Evolutionary conservation across 2,113 vertebrate species (phyloP), one percentile per base, ranked within the genome.

Genomic region (Syngnathus typhle): DNA sequence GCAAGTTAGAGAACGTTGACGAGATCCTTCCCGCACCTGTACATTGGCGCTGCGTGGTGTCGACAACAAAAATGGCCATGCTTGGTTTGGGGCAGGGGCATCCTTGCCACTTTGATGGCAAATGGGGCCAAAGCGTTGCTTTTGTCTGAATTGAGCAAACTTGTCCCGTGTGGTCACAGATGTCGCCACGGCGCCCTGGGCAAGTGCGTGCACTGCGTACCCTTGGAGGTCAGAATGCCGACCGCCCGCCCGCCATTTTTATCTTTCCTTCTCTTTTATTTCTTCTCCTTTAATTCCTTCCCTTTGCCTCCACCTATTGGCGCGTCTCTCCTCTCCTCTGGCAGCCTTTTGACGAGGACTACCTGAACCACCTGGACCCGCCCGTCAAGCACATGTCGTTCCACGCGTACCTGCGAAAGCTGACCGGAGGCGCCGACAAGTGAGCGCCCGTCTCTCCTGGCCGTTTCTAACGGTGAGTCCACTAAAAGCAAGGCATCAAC

Each of bases 301-400:
- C 16, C 16, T 18, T 19, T 18, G 27, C 27, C 27, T 32, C 27
- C 27, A 32, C 27, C 27, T 32, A 2, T 32, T 32, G 27, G 27
- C 6, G 1, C 46, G 7, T 19, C 18, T 49, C 19, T 1, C 19
- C 46, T 19, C 9, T 49, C 46, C 37, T 32, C 72, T 71, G 70
- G 38, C 89, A 99, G 97, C 97, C 96, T 64, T 99, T 99, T 73
- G 97, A 99, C 38, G 97, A 99, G 85, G 97, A 99, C 91, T 99
- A 99, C 90, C 91, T 99, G 81, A 98, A 98, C 88, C 97, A 99
- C 77, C 92, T 99, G 15, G 97, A 99, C 82, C 97, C 97, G 11
- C 97, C 97, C 0, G 97, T 99, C 84, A 99, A 99, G 89, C 96
- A 99, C 85, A 99, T 99, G 96, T 98, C 97, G 68, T 99, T 99